Percentiles rank a stretch among this genome's conserved stretches.
Conservation (phyloP, 2,113 vertebrate genomes). For the Proterorhinus semilunaris region DNA sequence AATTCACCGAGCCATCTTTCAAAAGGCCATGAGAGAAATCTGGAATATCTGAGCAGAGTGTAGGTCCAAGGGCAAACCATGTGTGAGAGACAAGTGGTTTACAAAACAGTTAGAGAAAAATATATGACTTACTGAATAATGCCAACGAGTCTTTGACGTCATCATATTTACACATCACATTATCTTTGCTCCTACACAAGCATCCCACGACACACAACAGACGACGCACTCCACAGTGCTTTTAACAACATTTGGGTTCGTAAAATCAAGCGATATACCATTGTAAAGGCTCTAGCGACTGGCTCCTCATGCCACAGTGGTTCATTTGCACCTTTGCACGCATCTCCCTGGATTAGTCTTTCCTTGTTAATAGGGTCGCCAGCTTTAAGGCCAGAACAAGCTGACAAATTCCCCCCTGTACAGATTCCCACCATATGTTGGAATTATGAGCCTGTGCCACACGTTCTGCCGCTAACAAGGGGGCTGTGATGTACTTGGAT, state of each 20-base stretch:
- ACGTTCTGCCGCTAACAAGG: conserved; percentile 66
- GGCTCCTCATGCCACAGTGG: no score
- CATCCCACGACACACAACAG: neutral
- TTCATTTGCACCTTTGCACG: conserved; percentile 47
- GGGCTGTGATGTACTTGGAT: conserved; percentile 63
- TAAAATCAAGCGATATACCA: neutral
- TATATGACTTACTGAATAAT: neutral
- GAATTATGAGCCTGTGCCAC: conserved; percentile 56
- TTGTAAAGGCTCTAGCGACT: neutral
- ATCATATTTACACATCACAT: no score
- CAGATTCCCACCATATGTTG: conserved; percentile 70
- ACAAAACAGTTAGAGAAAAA: neutral
- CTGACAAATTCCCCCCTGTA: conserved; percentile 58
- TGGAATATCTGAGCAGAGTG: neutral
- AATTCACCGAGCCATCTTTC: neutral
- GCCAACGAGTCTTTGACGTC: no score
- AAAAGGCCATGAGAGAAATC: conserved; percentile 1
- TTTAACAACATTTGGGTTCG: neutral
- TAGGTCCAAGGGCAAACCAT: neutral
- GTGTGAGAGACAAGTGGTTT: neutral
- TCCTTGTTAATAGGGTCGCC: conserved; percentile 72
- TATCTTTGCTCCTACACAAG: neutral
- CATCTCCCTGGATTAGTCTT: conserved; percentile 74
- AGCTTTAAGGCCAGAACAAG: conserved; percentile 73
- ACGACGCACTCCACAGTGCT: neutral